Conservation (phyloP, 1,140 invertebrate species). For the Leptinotarsa lineolata region DNA sequence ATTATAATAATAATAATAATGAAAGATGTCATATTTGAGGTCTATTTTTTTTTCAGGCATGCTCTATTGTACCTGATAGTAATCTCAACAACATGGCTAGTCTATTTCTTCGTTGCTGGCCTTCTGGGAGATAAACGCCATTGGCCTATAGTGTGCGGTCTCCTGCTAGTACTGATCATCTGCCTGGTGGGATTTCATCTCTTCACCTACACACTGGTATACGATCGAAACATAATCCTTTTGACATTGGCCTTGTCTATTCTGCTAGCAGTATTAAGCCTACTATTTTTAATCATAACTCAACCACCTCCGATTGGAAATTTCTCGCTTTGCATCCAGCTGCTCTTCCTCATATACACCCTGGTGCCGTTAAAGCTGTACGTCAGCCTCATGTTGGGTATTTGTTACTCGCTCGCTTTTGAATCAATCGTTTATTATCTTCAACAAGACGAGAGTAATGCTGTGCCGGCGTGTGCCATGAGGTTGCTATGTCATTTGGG, state of each 20-base stretch:
- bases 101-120: conserved; percentile 60
- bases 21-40: too few species aligned
- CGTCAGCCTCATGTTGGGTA: conserved; percentile 75
- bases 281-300: conserved; percentile 61
- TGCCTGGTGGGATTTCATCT: conserved; percentile 64
- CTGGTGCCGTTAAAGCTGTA: conserved; percentile 90
- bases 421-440: conserved; percentile 62
- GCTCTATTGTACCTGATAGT: conserved; percentile 64
- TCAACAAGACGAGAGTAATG: conserved; percentile 50
- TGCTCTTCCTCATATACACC: conserved; percentile 89
- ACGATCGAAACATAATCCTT: conserved; percentile 66
- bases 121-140: conserved; percentile 51
- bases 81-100: conserved; percentile 62
- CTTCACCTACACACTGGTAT: conserved; percentile 70
- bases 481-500: conserved; percentile 78
- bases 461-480: conserved; percentile 63
- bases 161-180: conserved; percentile 30
- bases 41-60: conserved; percentile 58
- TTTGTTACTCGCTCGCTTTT: conserved; percentile 81
- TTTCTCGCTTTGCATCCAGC: conserved; percentile 83
- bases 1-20: too few species aligned
- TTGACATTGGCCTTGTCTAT: conserved; percentile 70
- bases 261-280: conserved; percentile 68
- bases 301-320: conserved; percentile 72
- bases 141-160: conserved; percentile 65